phyloP scores from a whole-genome alignment of 2,797 vertebrate species.

The Rhinichthys osculus region DNA sequence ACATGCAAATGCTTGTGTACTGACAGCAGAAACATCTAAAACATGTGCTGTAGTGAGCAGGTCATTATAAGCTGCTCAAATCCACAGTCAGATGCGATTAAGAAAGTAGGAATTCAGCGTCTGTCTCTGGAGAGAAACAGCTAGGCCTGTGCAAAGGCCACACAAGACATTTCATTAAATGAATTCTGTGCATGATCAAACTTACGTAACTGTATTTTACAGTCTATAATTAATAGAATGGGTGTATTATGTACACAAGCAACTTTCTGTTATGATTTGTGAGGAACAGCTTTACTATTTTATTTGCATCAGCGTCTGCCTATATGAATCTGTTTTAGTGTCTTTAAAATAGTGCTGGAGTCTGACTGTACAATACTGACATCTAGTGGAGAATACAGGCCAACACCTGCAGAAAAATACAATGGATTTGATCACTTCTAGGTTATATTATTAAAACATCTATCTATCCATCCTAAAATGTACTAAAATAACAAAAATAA shows the following conservation, averaged over 20 bases:
- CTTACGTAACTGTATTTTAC: background rate
- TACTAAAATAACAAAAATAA: too few relatives aligned
- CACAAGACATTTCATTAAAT: background rate
- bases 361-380: conserved; percentile 11
- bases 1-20: conserved; percentile 46
- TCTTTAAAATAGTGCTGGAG: background rate
- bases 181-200: background rate
- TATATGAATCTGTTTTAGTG: background rate
- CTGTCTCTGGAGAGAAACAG: background rate
- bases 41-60: conserved; percentile 54
- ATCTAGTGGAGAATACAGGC: background rate
- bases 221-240: background rate
- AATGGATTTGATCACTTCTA: too few relatives aligned
- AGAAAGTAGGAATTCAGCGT: conserved; percentile 48
- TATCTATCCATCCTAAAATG: too few relatives aligned
- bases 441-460: too few relatives aligned
- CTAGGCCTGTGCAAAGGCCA: background rate
- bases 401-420: background rate
- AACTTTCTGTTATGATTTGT: background rate
- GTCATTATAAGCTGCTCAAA: conserved; percentile 58
- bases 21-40: conserved; percentile 55
- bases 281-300: background rate
- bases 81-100: conserved; percentile 54
- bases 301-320: background rate
- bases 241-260: background rate